Conservation (phyloP, 2,797 vertebrate species). For the Argentina silus region DNA sequence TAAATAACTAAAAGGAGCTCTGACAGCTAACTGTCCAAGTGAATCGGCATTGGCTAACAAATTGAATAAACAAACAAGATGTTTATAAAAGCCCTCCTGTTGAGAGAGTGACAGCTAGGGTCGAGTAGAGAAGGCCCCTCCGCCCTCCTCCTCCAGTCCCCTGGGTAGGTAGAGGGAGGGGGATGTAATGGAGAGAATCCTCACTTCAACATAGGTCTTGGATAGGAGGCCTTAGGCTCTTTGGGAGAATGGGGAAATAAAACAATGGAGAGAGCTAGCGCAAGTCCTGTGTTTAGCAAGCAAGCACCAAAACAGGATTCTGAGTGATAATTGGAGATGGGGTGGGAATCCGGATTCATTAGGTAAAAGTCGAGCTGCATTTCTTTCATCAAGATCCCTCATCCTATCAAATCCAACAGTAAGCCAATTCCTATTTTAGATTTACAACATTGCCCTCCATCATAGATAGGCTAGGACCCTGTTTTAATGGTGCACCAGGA, state of each 20-base stretch:
- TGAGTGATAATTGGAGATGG: slow-evolving; percentile 52
- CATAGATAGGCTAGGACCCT: slow-evolving; percentile 12
- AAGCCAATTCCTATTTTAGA: slow-evolving; percentile 58
- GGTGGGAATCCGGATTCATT: slow-evolving; percentile 70
- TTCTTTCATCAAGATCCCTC: slow-evolving; percentile 68
- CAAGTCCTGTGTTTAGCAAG: slow-evolving; percentile 33
- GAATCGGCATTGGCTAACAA: neutral
- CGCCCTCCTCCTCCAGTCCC: slow-evolving; percentile 9
- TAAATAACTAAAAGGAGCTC: too few relatives aligned
- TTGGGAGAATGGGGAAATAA: slow-evolving; percentile 22
- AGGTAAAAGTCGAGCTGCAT: slow-evolving; percentile 68
- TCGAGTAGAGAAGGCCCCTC: slow-evolving; percentile 20
- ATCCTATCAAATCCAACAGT: slow-evolving; percentile 64
- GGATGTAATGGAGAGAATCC: neutral
- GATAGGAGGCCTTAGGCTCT: slow-evolving; percentile 29
- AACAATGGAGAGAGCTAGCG: slow-evolving; percentile 32
- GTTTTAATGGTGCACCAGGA: slow-evolving; percentile 20
- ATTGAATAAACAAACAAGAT: slow-evolving; percentile 27
- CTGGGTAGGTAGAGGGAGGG: neutral
- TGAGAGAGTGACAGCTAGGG: slow-evolving; percentile 33
- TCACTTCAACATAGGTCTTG: slow-evolving; percentile 22
- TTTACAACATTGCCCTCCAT: slow-evolving; percentile 59
- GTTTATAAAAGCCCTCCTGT: slow-evolving; percentile 16
- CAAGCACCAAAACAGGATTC: slow-evolving; percentile 30
- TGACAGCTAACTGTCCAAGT: neutral